Base-by-base conservation (phyloP, 1,140 invertebrate genomes). In the Drosophila biarmipes region DNA sequence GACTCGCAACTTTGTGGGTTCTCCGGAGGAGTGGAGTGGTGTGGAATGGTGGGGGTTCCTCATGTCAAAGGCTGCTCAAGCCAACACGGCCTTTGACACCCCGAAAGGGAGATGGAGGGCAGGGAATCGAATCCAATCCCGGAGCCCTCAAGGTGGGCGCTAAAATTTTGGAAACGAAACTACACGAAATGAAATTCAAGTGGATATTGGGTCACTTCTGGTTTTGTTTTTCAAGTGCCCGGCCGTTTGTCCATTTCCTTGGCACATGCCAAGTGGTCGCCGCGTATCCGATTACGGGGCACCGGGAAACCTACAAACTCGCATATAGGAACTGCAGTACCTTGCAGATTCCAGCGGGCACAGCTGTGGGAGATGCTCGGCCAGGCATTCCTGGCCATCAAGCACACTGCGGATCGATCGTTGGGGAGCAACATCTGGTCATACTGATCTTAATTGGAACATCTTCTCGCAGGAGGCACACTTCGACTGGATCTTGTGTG, bases 111-210 rank as follows among this genome's bases (percentile, higher is more conserved):
- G 24, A 12, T 15, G 37, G 51, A 37, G 63, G 35, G 53, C 35
- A 40, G 55, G 54, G 35, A 64, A 48, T 52, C 56, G 35, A 64
- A 48, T 52, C 56, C 57, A 73, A 49, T 52, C 40, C 40, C 17
- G 10, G 24, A 8, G 37, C 10, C 10, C 56, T 51, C 72, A 78
- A 78, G 78, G 62, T 79, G 71, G 52, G 54, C 34, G 62, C 51
- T 72, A 40, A 62, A 55, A 80, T 80, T 80, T 86, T 55, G 68
- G 69, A 71, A 68, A 68, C 64, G 68, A 73, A 37, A 59, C 57
- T 19, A 64, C 66, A 80, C 80, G 84, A 75, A 71, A 73, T 86
- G 84, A 79, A 87, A 87, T 84, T 89, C 79, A 87, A 87, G 82
- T 87, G 85, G 79, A 78, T 67, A 64, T 68, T 53, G 57, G 55